phyloP scores from a whole-genome alignment of 1,140 invertebrate genomes.

The Brachionus sp. region DNA sequence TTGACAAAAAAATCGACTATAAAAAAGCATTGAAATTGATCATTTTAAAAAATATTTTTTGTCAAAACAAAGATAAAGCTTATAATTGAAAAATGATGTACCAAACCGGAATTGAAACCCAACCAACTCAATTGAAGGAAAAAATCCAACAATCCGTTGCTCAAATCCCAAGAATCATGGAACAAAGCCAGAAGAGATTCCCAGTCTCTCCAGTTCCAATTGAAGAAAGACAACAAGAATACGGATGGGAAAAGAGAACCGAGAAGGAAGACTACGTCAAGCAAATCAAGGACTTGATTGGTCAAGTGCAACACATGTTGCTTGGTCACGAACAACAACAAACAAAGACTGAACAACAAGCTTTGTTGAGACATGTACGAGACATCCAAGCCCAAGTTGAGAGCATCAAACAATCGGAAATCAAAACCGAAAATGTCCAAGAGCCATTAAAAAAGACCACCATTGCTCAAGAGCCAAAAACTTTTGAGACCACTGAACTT shows the following conservation, averaged over 20 bases:
- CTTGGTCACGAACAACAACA: slow-evolving; percentile 8
- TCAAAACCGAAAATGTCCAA: background rate
- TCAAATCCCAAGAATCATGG: slow-evolving; percentile 13
- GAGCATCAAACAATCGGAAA: background rate
- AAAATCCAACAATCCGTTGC: background rate
- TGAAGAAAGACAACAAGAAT: background rate
- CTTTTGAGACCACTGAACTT: background rate
- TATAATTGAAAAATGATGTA: slow-evolving; percentile 19
- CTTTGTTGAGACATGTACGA: slow-evolving; percentile 13
- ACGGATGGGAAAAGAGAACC: background rate
- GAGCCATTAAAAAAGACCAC: background rate
- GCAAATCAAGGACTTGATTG: slow-evolving; percentile 14
- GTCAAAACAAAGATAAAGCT: background rate
- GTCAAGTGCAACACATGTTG: slow-evolving; percentile 14
- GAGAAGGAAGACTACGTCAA: background rate
- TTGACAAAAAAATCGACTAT: background rate
- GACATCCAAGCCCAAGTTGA: slow-evolving; percentile 23
- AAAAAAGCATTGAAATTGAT: background rate
- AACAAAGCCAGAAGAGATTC: background rate
- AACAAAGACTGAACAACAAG: background rate
- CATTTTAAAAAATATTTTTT: background rate
- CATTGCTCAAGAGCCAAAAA: background rate
- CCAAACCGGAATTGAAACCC: slow-evolving; percentile 1
- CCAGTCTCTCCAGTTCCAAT: slow-evolving; percentile 9
- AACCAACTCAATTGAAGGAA: slow-evolving; percentile 8